These are phyloP conservation scores for Muntiacus muntjak DNA, from an alignment of 2,113 vertebrate genomes.

Conservation along the genomic window DNA sequence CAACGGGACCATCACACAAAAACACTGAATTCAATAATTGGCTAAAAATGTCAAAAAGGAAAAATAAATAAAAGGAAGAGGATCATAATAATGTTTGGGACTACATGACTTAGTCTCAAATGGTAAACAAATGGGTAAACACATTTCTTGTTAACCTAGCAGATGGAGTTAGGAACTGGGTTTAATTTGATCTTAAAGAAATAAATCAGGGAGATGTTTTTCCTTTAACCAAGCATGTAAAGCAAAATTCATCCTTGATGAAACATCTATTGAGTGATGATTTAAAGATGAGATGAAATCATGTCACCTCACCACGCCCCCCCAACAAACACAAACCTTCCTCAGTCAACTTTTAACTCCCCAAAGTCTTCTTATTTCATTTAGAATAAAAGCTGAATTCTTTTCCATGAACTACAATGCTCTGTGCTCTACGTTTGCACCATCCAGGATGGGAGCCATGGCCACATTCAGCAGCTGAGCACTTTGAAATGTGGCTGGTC, in stretches of 20 bases:
- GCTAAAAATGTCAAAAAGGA: background rate
- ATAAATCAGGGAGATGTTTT: background rate
- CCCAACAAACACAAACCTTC: background rate
- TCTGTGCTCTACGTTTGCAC: too few species aligned
- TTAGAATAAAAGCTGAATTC: background rate
- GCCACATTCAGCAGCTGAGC: background rate
- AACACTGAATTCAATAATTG: background rate
- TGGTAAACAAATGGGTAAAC: background rate
- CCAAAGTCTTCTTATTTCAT: background rate
- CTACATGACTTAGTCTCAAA: background rate
- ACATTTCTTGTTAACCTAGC: background rate
- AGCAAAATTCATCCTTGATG: background rate
- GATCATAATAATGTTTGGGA: background rate
- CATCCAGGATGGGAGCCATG: too few species aligned
- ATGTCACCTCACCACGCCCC: accelerated
- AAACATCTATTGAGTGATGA: background rate
- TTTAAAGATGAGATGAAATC: background rate
- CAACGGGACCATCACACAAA: background rate
- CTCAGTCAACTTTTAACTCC: background rate
- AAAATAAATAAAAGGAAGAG: background rate
- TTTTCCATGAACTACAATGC: background rate
- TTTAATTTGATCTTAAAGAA: slow-evolving; percentile 15
- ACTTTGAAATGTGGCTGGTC: background rate
- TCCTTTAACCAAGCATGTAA: background rate
- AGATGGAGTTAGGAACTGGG: background rate